These are phyloP conservation scores for Heliconius charithonia DNA, from an alignment of 2,888 invertebrate genomes.

Conservation along the genomic window DNA sequence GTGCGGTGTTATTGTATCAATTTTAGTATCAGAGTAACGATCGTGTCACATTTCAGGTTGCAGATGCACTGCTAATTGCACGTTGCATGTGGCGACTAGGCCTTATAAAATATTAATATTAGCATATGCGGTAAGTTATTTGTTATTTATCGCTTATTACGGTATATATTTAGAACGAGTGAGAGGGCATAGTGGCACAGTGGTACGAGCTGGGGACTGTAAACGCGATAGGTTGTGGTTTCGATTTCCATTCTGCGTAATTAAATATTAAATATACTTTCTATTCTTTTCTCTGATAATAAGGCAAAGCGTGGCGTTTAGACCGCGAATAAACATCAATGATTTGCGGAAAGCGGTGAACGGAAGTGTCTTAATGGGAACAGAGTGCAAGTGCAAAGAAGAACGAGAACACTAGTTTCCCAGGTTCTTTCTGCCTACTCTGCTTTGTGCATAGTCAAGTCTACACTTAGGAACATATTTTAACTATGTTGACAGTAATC, in stretches of 20 bases:
- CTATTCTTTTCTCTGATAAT: no score
- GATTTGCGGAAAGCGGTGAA: neutral
- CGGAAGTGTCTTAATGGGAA: no score
- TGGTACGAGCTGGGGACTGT: neutral
- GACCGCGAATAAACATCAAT: neutral
- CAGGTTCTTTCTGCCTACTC: neutral
- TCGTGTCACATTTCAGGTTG: conserved; percentile 31
- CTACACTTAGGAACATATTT: no score
- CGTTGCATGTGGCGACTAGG: conserved; percentile 18
- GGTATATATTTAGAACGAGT: neutral
- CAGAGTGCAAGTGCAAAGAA: neutral
- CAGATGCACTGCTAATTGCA: conserved; percentile 37
- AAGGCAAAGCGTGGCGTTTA: no score
- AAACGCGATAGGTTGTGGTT: neutral
- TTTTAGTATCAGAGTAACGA: conserved; percentile 25
- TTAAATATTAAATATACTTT: no score
- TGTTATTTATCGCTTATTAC: neutral
- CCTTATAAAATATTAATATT: conserved; percentile 17
- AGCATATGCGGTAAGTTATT: neutral
- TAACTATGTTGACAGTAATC: no score
- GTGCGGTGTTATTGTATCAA: conserved; percentile 27
- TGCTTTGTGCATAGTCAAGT: no score
- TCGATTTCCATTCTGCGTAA: neutral
- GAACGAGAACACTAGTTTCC: neutral
- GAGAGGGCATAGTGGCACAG: neutral